Conservation (phyloP, 2,113 vertebrate species). For the Dinomys branickii region DNA sequence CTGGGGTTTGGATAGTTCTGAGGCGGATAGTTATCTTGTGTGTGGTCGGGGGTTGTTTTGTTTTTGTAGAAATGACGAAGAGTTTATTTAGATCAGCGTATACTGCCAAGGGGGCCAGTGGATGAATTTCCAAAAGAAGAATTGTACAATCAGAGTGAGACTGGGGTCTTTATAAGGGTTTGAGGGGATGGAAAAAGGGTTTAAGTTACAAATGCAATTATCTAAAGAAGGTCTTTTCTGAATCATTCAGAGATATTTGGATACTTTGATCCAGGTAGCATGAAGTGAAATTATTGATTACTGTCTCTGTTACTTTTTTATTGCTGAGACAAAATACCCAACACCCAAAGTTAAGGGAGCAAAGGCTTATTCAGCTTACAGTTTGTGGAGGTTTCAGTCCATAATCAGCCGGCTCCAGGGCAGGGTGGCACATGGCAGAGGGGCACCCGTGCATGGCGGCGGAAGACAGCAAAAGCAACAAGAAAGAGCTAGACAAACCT, state of each 20-base stretch:
- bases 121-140: neutral
- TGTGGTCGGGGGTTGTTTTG: neutral
- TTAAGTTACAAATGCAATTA: neutral
- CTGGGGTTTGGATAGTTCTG: neutral
- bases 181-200: neutral
- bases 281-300: neutral
- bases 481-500: no score
- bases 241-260: neutral
- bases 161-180: neutral
- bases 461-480: no score
- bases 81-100: neutral
- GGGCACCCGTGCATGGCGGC: no score
- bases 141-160: neutral
- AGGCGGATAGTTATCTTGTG: neutral
- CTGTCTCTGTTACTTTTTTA: neutral
- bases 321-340: neutral
- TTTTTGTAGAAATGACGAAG: neutral
- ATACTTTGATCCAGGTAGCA: conserved; percentile 23
- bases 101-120: neutral
- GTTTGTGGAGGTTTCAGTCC: neutral
- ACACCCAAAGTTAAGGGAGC: neutral
- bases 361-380: neutral
- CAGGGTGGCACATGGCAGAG: no score
- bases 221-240: neutral
- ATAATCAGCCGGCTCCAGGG: neutral